Evolutionary conservation across 2,888 invertebrate species (phyloP), one percentile per base, ranked within the genome.

Genomic region (Zygaena filipendulae): DNA sequence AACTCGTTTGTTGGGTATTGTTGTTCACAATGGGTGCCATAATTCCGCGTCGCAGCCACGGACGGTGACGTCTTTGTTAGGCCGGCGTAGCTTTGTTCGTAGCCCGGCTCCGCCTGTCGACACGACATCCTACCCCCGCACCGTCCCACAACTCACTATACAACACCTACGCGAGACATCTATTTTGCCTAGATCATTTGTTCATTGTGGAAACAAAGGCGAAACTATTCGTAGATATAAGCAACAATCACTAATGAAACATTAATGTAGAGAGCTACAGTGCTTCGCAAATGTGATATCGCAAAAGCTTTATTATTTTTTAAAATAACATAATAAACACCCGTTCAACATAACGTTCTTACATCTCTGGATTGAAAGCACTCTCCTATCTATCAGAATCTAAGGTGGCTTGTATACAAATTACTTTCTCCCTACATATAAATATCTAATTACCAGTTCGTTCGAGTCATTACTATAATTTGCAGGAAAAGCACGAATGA

Each of bases 1-100:
- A 79, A 79, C 79, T 79, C 79, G 79, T 79, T 79, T 77, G 79
- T 79, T 75, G 74, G 74, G 75, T 74, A 79, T 79, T 79, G 79
- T 79, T 74, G 79, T 62, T 61, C 66, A 81, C 81, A 81, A 81
- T 80, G 77, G 80, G 58, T 59, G 74, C 75, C 75, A 80, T 80
- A 79, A 77, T 75, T 80, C 81, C 70, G 68, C 66, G 80, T 79
- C 81, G 71, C 61, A 56, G 60, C 64, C 80, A 80, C 71, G 74
- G 71, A 64, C 71, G 72, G 68, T 80, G 81, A 80, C 71, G 80
- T 81, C 81, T 80, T 80, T 80, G 80, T 81, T 81, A 74, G 70
- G 62, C 55, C 45, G 52, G 52, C 45, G 49, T 48, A 64, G 71
- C 75, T 71, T 74, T 74, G 79, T 74, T 64, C 63, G 46, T 49